Percentiles rank a stretch among this genome's conserved stretches.
phyloP scores from a whole-genome alignment of 1,140 invertebrate genomes.

The Telenomus remus region DNA sequence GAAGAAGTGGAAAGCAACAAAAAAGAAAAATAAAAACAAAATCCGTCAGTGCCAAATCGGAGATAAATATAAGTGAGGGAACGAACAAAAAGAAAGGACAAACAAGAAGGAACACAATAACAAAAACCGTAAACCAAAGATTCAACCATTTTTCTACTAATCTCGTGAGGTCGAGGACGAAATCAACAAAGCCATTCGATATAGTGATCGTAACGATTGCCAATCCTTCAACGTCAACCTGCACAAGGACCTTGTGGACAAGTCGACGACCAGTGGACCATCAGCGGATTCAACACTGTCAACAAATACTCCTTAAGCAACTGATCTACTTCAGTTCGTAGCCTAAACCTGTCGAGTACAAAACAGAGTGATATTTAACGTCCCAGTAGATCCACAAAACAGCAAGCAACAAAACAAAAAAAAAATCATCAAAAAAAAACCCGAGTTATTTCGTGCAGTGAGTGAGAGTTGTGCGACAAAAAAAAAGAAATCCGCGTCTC shows the following conservation, averaged over 20 bases:
- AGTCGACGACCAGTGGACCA: slow-evolving; percentile 1
- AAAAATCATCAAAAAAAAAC: slow-evolving; percentile 10
- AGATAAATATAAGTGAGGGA: slow-evolving; percentile 57
- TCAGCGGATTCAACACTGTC: slow-evolving; percentile 15
- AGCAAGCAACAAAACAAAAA: too few species aligned
- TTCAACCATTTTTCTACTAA: slow-evolving; percentile 75
- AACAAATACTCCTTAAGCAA: slow-evolving; percentile 60
- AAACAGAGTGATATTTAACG: slow-evolving; percentile 61
- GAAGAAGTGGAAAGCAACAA: slow-evolving; percentile 24
- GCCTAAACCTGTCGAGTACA: slow-evolving; percentile 77
- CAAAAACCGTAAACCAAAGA: slow-evolving; percentile 73
- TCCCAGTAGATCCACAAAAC: slow-evolving; percentile 16
- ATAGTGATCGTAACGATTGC: slow-evolving; percentile 42
- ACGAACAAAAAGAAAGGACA: too few species aligned
- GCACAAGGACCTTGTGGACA: slow-evolving; percentile 23
- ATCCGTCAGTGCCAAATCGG: slow-evolving; percentile 75
- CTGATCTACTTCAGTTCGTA: slow-evolving; percentile 75
- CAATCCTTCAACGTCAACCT: slow-evolving; percentile 25
- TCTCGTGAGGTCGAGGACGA: slow-evolving; percentile 58
- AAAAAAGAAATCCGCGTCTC: not conserved
- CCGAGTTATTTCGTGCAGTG: slow-evolving; percentile 13
- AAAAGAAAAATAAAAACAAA: slow-evolving; percentile 60
- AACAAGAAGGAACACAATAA: slow-evolving; percentile 26
- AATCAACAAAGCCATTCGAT: slow-evolving; percentile 22
- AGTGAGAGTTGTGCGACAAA: slow-evolving; percentile 1